Evolutionary conservation across 2,888 invertebrate genomes (phyloP), one percentile per base, ranked within the genome.

Genomic region (Zeuzera pyrina): DNA sequence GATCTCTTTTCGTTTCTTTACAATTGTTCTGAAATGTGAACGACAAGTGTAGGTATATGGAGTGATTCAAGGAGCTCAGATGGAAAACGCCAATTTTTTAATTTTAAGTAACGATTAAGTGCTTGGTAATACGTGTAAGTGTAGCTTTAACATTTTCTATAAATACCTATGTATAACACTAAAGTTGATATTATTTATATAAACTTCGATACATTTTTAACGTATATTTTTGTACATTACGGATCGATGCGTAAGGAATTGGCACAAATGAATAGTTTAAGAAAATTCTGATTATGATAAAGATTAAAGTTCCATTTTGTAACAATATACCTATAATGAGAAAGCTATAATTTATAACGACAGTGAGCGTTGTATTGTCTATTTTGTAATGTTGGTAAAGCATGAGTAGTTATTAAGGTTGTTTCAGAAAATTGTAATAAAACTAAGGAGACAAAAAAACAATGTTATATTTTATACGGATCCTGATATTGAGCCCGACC

Each of bases 361-460:
- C 66, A 65, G 71, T 68, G 77, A 78, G 77, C 79, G 69, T 68
- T 73, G 77, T 74, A 76, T 67, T 73, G 76, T 76, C 72, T 79
- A 72, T 74, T 71, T 74, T 70, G 67, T 74, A 72, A 69, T 53
- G 76, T 76, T 76, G 73, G 74, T 56, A 57, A 68, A 63, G 69
- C 60, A 62, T 66, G 60, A 57, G 41, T 76, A 72, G 65, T 38
- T 35, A 62, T 54, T 78, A 79, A 73, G 74, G 57, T 71, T 81
- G 81, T 83, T 83, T 81, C 79, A 73, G 79, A 79, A 81, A 83
- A 83, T 76, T 81, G 79, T 81, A 81, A 78, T 76, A 71, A 77
- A 83, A 73, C 69, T 53, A 49, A 51, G 54, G 63, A 66, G 66
- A 52, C 47, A 54, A 70, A 76, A 73, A 70, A 66, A 72, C 57